These are phyloP conservation scores for Biston betularia DNA, from an alignment of 2,888 invertebrate genomes.

Conservation along the genomic window DNA sequence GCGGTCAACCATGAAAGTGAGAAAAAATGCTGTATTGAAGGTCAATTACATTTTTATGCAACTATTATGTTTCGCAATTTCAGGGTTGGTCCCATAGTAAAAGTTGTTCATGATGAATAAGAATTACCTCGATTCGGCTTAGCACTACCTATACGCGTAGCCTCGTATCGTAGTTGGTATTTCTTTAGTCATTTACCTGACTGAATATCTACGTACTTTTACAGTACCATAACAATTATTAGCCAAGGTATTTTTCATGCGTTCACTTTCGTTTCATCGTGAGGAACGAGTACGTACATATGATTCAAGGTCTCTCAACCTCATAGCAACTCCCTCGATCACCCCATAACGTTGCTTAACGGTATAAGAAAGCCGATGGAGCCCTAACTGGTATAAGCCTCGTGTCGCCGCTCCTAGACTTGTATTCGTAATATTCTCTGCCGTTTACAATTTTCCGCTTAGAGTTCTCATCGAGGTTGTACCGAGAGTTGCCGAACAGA, in stretches of 20 bases:
- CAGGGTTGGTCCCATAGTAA: too few relatives aligned
- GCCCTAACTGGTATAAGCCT: conserved; percentile 90
- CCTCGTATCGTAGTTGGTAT: too few relatives aligned
- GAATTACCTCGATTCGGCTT: too few relatives aligned
- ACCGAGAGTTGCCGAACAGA: conserved; percentile 77
- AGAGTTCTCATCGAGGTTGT: conserved; percentile 60
- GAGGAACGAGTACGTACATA: not conserved
- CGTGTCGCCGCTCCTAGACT: conserved; percentile 86
- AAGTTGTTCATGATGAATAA: too few relatives aligned
- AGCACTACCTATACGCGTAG: too few relatives aligned
- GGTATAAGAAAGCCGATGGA: conserved; percentile 92
- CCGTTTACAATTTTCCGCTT: conserved; percentile 89
- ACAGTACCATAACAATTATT: not conserved
- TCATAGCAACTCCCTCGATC: too few relatives aligned
- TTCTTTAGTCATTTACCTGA: not conserved
- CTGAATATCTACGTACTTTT: not conserved
- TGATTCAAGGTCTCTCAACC: too few relatives aligned
- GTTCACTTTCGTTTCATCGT: not conserved
- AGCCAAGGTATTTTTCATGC: conserved; percentile 23
- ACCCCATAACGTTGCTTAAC: conserved; percentile 51
- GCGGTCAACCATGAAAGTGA: too few relatives aligned
- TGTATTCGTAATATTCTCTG: conserved; percentile 90
- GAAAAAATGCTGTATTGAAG: too few relatives aligned
- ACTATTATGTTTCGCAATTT: too few relatives aligned
- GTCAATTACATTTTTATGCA: too few relatives aligned